Conservation (phyloP, 2,797 vertebrate genomes). For the Arnoldichthys spilopterus region DNA sequence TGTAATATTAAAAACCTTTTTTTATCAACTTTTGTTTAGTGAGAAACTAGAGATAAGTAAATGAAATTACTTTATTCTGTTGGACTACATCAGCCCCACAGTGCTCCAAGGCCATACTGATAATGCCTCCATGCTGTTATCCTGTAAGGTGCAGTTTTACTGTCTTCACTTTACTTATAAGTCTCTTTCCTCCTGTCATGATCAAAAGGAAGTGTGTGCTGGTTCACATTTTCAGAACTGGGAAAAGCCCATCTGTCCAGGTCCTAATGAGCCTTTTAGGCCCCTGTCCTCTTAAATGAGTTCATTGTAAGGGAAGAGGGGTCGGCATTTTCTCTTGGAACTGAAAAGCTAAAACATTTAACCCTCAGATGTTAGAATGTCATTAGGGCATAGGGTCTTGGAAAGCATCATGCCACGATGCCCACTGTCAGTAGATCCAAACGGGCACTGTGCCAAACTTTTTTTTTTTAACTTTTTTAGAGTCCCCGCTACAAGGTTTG, state of each 20-base stretch:
- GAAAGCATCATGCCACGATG: slow-evolving; percentile 1
- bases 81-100: background rate
- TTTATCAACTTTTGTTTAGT: no score
- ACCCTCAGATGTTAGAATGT: slow-evolving; percentile 35
- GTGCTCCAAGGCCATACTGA: background rate
- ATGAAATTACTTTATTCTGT: no score
- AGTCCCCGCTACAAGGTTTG: background rate
- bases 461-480: background rate
- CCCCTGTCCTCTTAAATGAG: slow-evolving; percentile 6
- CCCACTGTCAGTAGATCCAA: slow-evolving; percentile 7
- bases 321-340: slow-evolving; percentile 6
- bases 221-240: slow-evolving; percentile 9
- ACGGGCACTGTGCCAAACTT: slow-evolving; percentile 8
- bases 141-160: no score
- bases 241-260: slow-evolving; percentile 34
- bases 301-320: slow-evolving; percentile 8
- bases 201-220: background rate
- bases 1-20: no score
- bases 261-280: slow-evolving; percentile 40
- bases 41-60: no score
- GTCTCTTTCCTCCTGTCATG: no score
- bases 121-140: background rate
- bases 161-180: background rate
- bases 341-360: slow-evolving; percentile 49
- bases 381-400: slow-evolving; percentile 17